These are phyloP conservation scores for Chroicocephalus ridibundus DNA, from an alignment of 2,113 vertebrate species.

Conservation along the genomic window DNA sequence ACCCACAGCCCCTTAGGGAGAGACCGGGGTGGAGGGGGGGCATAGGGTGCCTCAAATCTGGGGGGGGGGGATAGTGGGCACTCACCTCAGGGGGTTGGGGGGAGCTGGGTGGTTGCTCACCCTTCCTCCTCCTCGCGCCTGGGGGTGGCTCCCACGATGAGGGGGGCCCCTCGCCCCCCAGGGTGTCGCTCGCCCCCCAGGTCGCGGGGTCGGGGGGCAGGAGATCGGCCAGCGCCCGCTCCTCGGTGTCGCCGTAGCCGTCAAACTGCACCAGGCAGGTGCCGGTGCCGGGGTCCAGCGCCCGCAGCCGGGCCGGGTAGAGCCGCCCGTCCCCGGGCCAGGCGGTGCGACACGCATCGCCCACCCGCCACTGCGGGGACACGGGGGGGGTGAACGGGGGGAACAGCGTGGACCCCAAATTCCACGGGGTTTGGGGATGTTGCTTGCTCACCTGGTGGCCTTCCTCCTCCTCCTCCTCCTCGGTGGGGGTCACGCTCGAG, in stretches of 20 bases:
- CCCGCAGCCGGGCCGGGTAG: not conserved
- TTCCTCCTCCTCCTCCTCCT: not conserved
- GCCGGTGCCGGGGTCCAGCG: not conserved
- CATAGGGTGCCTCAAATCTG: not conserved
- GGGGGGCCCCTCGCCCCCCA: not conserved
- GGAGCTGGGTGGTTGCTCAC: not conserved
- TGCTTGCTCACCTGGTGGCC: not conserved
- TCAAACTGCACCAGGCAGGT: constrained; percentile 15
- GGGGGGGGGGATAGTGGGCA: not conserved
- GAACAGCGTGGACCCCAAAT: not conserved
- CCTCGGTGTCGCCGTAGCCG: constrained; percentile 18
- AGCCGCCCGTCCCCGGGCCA: constrained; percentile 31
- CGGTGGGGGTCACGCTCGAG: not conserved
- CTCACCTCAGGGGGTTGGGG: not conserved
- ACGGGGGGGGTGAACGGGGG: too few relatives aligned
- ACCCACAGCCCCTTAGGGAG: not conserved
- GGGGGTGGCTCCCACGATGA: not conserved
- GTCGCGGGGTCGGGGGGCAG: not conserved
- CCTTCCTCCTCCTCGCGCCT: not conserved
- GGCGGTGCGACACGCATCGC: not conserved
- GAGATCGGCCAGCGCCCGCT: not conserved
- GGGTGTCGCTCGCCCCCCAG: not conserved
- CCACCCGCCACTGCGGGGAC: constrained; percentile 48
- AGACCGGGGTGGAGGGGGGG: not conserved
- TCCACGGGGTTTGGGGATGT: not conserved